Base-by-base conservation (phyloP, 2,797 vertebrate species). In the Oreortyx pictus region DNA sequence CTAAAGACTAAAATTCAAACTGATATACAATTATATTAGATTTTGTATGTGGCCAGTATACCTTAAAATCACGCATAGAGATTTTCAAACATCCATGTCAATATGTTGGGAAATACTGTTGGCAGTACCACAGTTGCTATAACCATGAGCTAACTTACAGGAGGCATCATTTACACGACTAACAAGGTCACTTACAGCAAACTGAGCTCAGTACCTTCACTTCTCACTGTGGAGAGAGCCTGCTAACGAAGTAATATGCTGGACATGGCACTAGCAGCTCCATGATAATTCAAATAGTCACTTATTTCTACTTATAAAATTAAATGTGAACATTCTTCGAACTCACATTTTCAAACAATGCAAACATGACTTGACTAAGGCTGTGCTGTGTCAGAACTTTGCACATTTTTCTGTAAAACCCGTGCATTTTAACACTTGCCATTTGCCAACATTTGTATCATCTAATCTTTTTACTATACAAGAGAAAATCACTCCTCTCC, bases 1-100 rank as follows among this genome's bases (percentile, higher is more conserved):
- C 7, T 23, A 1, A 41, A 33, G 15, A 15, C 2, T 9, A 0
- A 29, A 64, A 31, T n/a, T 57, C 59, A 41, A 50, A 23, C 25
- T 43, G 29, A 12, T 11, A n/a, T 12, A 23, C 33, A 7, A 8
- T 35, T 29, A 2, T 3, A 37, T 14, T 50, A 31, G 57, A 46
- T 37, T 83, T 29, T 1, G 15, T 41, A 59, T 6, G 46, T 20
- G 47, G 59, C 57, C 4, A 13, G 44, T 29, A 31, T 2, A 54
- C 33, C 41, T 49, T 59, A 15, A 77, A 80, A 77, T 4, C 0
- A 16, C 52, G 62, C 7, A 43, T 13, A 31, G 0, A 11, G 17
- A n/a, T 8, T 70, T 75, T 24, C 14, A 56, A 62, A 75, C 15
- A 46, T 3, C 47, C n/a, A 6, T 0, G 2, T 23, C 68, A 61